A percentile compares a stretch with the other conserved stretches of the same genome.
These are phyloP conservation scores for Sycobia sp. DNA, from an alignment of 1,140 invertebrate genomes.

Conservation along the genomic window DNA sequence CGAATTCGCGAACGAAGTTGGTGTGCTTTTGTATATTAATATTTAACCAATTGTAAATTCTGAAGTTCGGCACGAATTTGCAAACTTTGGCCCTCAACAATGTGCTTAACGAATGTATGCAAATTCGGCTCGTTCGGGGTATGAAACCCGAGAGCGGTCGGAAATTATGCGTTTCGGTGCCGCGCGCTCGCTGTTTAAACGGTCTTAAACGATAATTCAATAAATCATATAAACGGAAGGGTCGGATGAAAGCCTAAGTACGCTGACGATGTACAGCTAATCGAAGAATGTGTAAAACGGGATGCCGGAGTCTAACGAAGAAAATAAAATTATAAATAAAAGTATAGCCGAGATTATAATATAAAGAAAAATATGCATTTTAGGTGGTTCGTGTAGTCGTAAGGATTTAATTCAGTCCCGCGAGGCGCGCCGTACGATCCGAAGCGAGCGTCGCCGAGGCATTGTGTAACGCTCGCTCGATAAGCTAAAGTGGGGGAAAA, in stretches of 20 bases:
- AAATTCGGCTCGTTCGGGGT: neutral
- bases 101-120: neutral
- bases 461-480: no score
- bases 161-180: no score
- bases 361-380: conserved; percentile 34
- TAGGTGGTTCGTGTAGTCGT: conserved; percentile 46
- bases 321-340: no score
- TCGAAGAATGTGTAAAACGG: conserved; percentile 32
- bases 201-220: conserved; percentile 22
- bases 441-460: no score
- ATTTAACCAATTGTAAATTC: conserved; percentile 14
- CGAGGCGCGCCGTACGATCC: no score
- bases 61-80: neutral
- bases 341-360: no score
- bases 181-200: neutral
- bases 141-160: no score
- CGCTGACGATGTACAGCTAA: conserved; percentile 34
- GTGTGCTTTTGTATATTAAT: conserved; percentile 30
- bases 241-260: neutral
- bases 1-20: neutral
- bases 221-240: conserved; percentile 4
- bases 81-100: neutral
- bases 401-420: conserved; percentile 38
- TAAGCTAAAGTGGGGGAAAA: no score
- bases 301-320: conserved; percentile 11